phyloP scores from a whole-genome alignment of 2,113 vertebrate species.

The Sceloporus tristichus region DNA sequence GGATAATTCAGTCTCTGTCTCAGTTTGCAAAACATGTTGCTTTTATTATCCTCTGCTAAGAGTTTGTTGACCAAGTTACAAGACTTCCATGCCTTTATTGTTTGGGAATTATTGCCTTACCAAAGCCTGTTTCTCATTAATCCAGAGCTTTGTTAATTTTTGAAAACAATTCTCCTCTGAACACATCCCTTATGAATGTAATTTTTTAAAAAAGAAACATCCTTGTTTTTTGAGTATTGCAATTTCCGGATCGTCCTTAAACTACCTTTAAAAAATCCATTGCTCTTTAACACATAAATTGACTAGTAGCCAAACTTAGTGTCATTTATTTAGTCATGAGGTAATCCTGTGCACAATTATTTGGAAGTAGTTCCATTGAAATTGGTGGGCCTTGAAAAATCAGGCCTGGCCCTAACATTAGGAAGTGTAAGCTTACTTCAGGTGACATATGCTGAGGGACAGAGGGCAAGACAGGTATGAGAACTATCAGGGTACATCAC shows the following conservation, averaged over 20 bases:
- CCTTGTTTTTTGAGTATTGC: slow-evolving; percentile 2
- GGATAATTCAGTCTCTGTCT: not conserved
- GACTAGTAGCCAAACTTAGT: not conserved
- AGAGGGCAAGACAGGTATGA: no score
- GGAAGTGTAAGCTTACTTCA: no score
- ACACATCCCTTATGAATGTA: not conserved
- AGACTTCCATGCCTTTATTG: slow-evolving; percentile 21
- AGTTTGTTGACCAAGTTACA: slow-evolving; percentile 2
- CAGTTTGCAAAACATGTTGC: slow-evolving; percentile 25
- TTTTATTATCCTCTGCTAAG: slow-evolving; percentile 22
- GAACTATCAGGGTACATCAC: no score
- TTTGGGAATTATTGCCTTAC: slow-evolving; percentile 1
- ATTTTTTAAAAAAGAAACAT: not conserved
- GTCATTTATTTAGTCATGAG: not conserved
- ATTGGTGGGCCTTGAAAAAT: not conserved
- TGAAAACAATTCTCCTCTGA: slow-evolving; percentile 12
- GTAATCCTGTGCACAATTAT: not conserved
- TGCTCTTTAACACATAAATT: not conserved
- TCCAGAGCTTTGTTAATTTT: slow-evolving; percentile 11
- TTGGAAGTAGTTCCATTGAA: not conserved
- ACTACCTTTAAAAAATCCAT: not conserved
- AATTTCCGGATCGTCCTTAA: not conserved
- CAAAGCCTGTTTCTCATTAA: slow-evolving; percentile 38
- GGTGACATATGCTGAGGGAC: no score
- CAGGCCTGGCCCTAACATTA: no score